phyloP scores from a whole-genome alignment of 1,140 invertebrate genomes.

The Araneus ventricosus region DNA sequence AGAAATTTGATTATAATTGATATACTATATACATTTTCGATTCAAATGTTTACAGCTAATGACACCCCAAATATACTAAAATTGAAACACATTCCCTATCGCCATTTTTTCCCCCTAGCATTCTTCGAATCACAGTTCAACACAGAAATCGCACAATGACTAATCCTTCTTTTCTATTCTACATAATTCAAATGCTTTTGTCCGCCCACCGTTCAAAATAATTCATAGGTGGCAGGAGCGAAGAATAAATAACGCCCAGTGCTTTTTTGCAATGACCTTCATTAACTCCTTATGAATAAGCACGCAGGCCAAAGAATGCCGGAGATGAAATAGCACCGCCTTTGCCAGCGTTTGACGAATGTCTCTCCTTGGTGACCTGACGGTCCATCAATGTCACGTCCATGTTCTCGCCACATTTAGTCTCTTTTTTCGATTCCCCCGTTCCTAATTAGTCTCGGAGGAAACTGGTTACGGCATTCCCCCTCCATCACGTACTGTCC shows the following conservation, averaged over 20 bases:
- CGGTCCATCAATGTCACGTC: conserved; percentile 51
- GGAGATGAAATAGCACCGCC: conserved; percentile 56
- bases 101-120: too few species aligned
- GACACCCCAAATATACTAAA: too few species aligned
- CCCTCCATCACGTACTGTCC: neutral
- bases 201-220: conserved; percentile 29
- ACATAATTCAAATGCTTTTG: neutral
- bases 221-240: conserved; percentile 12
- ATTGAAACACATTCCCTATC: too few species aligned
- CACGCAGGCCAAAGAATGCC: neutral
- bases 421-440: conserved; percentile 39
- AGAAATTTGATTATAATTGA: too few species aligned
- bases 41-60: too few species aligned
- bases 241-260: conserved; percentile 22
- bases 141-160: neutral
- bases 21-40: too few species aligned
- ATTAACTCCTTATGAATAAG: conserved; percentile 52
- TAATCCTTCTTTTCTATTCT: neutral
- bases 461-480: conserved; percentile 33
- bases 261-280: conserved; percentile 25
- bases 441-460: conserved; percentile 62
- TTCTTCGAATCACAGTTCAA: too few species aligned
- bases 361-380: conserved; percentile 34
- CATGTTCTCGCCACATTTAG: conserved; percentile 65
- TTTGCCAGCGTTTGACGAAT: conserved; percentile 51